Evolutionary conservation across 2,797 vertebrate genomes (phyloP).

Genomic region (Clamator glandarius): DNA sequence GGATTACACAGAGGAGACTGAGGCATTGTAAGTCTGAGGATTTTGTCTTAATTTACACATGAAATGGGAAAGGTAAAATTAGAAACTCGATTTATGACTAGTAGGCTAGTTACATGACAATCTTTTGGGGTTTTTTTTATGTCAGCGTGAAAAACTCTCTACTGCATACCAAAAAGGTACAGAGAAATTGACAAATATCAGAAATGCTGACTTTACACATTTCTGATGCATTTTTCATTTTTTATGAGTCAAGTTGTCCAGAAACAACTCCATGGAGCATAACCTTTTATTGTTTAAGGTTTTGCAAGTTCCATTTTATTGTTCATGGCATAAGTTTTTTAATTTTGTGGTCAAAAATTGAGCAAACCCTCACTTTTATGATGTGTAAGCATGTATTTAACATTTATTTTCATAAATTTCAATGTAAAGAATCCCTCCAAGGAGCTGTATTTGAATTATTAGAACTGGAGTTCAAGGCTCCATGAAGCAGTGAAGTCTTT

Average conservation of each 20-base stretch:
- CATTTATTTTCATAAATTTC: slow-evolving; percentile 46
- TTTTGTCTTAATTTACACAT: not conserved
- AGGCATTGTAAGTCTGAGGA: not conserved
- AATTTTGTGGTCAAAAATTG: not conserved
- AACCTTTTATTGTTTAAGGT: not conserved
- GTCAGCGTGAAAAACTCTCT: not conserved
- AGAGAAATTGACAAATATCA: not conserved
- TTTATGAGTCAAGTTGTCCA: not conserved
- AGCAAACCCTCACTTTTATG: not conserved
- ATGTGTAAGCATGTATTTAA: slow-evolving; percentile 37
- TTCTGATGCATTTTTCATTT: not conserved
- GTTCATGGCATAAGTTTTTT: not conserved
- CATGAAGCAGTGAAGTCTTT: not conserved
- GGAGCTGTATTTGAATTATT: slow-evolving; percentile 18
- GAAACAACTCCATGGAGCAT: not conserved
- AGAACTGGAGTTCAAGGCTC: not conserved
- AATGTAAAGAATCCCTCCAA: slow-evolving; percentile 12
- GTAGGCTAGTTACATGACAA: not conserved
- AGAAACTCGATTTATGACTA: not conserved
- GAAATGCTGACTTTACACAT: not conserved
- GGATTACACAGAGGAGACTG: not conserved
- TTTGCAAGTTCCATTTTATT: slow-evolving; percentile 28
- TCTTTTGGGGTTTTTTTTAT: not conserved
- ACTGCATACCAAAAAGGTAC: not conserved
- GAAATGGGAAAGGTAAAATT: not conserved